Evolutionary conservation across 2,888 invertebrate genomes (phyloP).

Genomic region (Meta bourneti): DNA sequence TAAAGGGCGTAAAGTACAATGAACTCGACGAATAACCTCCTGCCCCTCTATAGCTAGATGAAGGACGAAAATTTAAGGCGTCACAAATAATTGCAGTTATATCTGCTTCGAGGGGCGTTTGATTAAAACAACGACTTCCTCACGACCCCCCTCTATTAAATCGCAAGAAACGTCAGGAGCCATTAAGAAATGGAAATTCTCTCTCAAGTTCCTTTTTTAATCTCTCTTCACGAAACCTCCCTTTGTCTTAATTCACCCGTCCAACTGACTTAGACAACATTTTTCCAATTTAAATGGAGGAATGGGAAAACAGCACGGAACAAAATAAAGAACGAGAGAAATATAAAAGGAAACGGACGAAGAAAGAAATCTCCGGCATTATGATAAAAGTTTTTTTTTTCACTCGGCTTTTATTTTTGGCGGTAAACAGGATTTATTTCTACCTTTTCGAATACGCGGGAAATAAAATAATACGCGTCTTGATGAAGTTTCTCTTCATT

Average conservation of each 20-base stretch:
- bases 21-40: too few species aligned
- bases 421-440: conserved; percentile 24
- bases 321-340: background rate
- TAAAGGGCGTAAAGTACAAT: too few species aligned
- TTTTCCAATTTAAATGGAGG: conserved; percentile 46
- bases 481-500: background rate
- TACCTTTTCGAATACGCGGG: background rate
- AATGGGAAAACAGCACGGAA: background rate
- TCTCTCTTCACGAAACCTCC: background rate
- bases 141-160: background rate
- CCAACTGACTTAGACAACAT: conserved; percentile 21
- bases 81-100: background rate
- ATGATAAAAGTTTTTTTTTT: conserved; percentile 18
- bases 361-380: background rate
- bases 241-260: conserved; percentile 46
- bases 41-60: too few species aligned
- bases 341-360: background rate
- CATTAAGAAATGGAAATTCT: conserved; percentile 6
- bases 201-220: background rate
- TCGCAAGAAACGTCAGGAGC: conserved; percentile 23
- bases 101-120: background rate
- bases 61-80: background rate
- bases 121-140: conserved; percentile 13
- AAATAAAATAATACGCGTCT: background rate
- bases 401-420: background rate